A percentile compares a stretch with the other conserved stretches of the same genome.
Conservation (phyloP, 1,140 invertebrate species). For the Microplitis mediator region DNA sequence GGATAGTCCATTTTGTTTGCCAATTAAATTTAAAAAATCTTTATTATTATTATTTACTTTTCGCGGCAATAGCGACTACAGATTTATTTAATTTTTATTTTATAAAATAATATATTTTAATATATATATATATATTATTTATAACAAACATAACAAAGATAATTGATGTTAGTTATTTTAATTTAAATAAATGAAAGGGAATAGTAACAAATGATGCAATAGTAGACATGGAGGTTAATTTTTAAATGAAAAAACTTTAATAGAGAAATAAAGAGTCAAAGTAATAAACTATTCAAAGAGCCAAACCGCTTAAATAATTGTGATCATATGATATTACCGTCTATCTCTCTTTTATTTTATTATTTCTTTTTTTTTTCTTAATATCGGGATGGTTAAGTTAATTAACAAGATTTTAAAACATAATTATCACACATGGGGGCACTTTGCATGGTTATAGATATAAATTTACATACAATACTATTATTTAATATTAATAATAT, state of each 20-base stretch:
- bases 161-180: background rate
- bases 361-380: background rate
- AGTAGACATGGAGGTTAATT: constrained; percentile 14
- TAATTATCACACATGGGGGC: constrained; percentile 34
- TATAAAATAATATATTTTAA: too few relatives aligned
- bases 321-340: constrained; percentile 56
- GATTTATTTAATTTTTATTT: too few relatives aligned
- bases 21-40: too few relatives aligned
- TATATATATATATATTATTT: too few relatives aligned
- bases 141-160: too few relatives aligned
- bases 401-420: constrained; percentile 16
- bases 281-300: constrained; percentile 57
- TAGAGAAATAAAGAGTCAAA: constrained; percentile 34
- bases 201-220: background rate
- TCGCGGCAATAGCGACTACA: too few relatives aligned
- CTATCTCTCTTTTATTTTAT: constrained; percentile 38
- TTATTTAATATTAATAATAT: constrained; percentile 39
- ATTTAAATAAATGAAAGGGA: background rate
- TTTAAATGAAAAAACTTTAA: constrained; percentile 3
- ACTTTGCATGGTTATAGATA: constrained; percentile 58
- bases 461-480: constrained; percentile 41
- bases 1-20: too few relatives aligned
- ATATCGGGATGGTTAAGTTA: constrained; percentile 15
- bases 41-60: too few relatives aligned
- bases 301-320: constrained; percentile 50